Evolutionary conservation across 2,113 vertebrate species (phyloP).

Genomic region (Acrocephalus arundinaceus): DNA sequence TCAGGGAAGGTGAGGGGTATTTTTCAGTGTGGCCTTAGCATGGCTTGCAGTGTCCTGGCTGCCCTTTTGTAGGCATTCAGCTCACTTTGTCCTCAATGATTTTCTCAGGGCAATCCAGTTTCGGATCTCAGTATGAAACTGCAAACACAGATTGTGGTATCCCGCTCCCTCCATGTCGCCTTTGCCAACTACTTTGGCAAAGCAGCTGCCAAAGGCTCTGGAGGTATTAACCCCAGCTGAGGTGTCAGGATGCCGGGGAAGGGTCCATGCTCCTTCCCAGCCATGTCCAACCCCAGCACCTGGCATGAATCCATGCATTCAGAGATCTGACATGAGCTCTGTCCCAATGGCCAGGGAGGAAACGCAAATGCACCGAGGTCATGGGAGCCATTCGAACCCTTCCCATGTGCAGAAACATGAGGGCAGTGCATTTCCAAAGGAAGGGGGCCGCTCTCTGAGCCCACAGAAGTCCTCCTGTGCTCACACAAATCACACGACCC

Average conservation of each 20-base stretch:
- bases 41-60: background rate
- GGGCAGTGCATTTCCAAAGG: background rate
- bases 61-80: background rate
- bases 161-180: background rate
- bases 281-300: background rate
- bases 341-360: background rate
- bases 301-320: accelerated
- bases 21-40: background rate
- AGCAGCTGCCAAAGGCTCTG: background rate
- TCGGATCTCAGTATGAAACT: background rate
- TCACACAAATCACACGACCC: slow-evolving; percentile 6
- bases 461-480: slow-evolving; percentile 53
- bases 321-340: background rate
- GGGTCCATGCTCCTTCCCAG: background rate
- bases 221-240: background rate
- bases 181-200: background rate
- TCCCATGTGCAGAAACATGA: background rate
- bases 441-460: background rate
- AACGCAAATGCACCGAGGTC: background rate
- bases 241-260: background rate
- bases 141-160: accelerated
- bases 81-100: background rate
- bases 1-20: background rate
- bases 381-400: background rate
- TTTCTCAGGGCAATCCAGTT: background rate